Evolutionary conservation across 2,113 vertebrate genomes (phyloP).

Genomic region (Pheucticus melanocephalus): DNA sequence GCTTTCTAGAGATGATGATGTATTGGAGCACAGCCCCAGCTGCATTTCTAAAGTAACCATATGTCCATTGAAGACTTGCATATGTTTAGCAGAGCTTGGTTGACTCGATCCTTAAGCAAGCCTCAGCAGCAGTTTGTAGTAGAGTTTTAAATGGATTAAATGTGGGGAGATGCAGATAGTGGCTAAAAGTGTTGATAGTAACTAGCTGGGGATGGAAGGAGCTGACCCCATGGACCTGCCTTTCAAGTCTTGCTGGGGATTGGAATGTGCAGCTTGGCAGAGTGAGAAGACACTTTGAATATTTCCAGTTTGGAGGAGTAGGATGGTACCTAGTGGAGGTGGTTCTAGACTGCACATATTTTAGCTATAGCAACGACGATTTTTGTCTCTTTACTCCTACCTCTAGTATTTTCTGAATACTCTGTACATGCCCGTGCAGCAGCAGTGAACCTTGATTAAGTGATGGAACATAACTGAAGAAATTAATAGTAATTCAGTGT

Average conservation of each 20-base stretch:
- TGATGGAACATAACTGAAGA: not conserved
- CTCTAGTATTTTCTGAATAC: slow-evolving; percentile 34
- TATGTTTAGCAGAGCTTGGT: not conserved
- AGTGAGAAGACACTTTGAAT: not conserved
- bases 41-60: not conserved
- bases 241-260: not conserved
- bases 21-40: not conserved
- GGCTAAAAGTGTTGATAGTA: not conserved
- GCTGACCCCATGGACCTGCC: not conserved
- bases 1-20: not conserved
- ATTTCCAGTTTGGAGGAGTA: slow-evolving; percentile 23
- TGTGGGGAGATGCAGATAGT: not conserved
- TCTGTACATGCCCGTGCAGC: not conserved
- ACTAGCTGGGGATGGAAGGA: not conserved
- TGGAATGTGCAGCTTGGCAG: not conserved
- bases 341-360: slow-evolving; percentile 49
- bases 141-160: not conserved
- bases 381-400: slow-evolving; percentile 16
- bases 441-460: not conserved
- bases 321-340: slow-evolving; percentile 45
- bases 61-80: not conserved
- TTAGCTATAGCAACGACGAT: slow-evolving; percentile 45
- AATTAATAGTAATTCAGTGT: not conserved
- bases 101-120: not conserved
- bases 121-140: not conserved